phyloP scores from a whole-genome alignment of 2,888 invertebrate species.

The Drosophila paucipuncta region DNA sequence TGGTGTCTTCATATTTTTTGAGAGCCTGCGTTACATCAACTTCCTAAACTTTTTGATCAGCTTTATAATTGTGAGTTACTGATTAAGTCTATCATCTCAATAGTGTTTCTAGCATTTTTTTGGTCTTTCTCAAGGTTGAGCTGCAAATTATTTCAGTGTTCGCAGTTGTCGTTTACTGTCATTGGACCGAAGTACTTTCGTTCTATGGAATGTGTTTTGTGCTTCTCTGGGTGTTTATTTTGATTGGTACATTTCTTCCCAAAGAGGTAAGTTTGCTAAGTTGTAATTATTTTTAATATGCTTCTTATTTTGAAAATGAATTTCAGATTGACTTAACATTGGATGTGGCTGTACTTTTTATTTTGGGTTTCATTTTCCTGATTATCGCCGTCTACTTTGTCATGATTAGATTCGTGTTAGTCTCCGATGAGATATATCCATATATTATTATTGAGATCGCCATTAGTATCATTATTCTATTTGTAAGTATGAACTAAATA shows the following conservation, averaged over 20 bases:
- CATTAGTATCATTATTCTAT: conserved; percentile 34
- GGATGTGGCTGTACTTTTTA: conserved; percentile 65
- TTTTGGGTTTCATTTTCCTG: conserved; percentile 48
- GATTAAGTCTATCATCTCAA: neutral
- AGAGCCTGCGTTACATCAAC: conserved; percentile 39
- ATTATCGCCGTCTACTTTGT: conserved; percentile 41
- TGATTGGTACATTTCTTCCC: conserved; percentile 46
- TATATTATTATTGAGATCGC: conserved; percentile 36
- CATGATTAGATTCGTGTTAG: conserved; percentile 6
- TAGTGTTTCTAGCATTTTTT: no score
- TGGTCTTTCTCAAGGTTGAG: conserved; percentile 38
- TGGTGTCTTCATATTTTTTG: conserved; percentile 47
- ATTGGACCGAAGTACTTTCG: conserved; percentile 37
- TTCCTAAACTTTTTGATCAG: conserved; percentile 19
- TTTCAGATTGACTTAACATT: conserved; percentile 55
- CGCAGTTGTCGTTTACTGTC: conserved; percentile 12
- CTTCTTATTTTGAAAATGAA: neutral
- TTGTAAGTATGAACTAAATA: conserved; percentile 35
- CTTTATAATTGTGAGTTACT: conserved; percentile 54
- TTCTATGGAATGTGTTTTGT: conserved; percentile 31
- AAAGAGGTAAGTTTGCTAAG: conserved; percentile 23
- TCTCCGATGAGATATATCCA: rapidly evolving
- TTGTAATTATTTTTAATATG: neutral
- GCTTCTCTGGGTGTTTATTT: conserved; percentile 24
- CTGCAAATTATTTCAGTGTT: conserved; percentile 60